A percentile compares a stretch with the other conserved stretches of the same genome.
These are phyloP conservation scores for Euplagia quadripunctaria DNA, from an alignment of 2,888 invertebrate species.

Conservation along the genomic window DNA sequence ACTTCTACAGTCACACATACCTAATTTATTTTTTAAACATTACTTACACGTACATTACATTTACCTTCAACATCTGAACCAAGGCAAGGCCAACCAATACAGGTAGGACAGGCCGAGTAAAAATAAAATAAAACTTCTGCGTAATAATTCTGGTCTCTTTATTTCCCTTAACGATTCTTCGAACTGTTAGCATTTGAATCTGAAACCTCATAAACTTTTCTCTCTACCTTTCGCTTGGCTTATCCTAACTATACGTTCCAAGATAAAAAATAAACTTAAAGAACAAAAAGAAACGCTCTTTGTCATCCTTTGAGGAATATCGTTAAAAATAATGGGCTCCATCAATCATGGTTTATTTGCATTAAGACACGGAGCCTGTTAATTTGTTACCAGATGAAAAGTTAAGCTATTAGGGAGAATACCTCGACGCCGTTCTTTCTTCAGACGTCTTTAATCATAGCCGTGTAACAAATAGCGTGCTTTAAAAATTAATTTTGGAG, in stretches of 20 bases:
- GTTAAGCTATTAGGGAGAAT: conserved; percentile 84
- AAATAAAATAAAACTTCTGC: too few relatives aligned
- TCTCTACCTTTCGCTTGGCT: too few relatives aligned
- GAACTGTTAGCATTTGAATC: too few relatives aligned
- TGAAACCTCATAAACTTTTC: too few relatives aligned
- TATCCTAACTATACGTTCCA: background rate
- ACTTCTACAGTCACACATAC: too few relatives aligned
- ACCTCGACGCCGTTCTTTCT: conserved; percentile 61
- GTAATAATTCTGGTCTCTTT: too few relatives aligned
- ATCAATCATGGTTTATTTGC: conserved; percentile 81
- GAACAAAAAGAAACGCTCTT: conserved; percentile 28
- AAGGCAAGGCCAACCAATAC: too few relatives aligned
- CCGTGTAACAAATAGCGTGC: conserved; percentile 64
- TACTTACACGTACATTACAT: too few relatives aligned
- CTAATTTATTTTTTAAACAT: too few relatives aligned
- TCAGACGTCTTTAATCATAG: conserved; percentile 68
- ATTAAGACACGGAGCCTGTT: conserved; percentile 73
- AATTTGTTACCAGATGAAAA: conserved; percentile 85
- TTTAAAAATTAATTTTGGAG: conserved; percentile 79
- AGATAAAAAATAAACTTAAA: conserved; percentile 3
- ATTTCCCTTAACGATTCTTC: too few relatives aligned
- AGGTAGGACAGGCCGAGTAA: too few relatives aligned
- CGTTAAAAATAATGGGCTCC: conserved; percentile 61
- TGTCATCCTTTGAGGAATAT: conserved; percentile 39
- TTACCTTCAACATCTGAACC: too few relatives aligned